Evolutionary conservation across 1,140 invertebrate species (phyloP), one percentile per base, ranked within the genome.

Genomic region (Philopotamus ludificatus): DNA sequence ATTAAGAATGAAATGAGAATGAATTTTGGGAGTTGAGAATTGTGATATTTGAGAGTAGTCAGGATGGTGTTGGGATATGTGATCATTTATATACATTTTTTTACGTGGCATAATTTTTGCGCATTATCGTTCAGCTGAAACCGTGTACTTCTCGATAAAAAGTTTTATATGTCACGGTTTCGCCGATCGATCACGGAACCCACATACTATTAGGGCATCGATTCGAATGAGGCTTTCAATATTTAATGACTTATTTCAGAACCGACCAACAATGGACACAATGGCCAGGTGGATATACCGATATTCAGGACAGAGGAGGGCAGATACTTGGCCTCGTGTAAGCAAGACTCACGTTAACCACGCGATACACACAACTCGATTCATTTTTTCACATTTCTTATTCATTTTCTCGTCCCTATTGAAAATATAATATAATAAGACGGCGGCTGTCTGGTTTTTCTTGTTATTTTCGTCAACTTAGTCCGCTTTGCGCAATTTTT

Each of bases 261-360:
- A 41, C 34, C 50, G 50, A 21, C 61, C 10, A 50, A 39, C 53
- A 81, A 82, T 71, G 79, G 75, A 54, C 75, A 79, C 68, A 84
- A 86, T 69, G 78, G 79, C 39, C 83, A 84, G 71, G 80, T 85
- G 71, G 86, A 89, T 71, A 87, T 88, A 81, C 84, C 86, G 20
- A 84, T 90, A 76, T 91, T 92, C 78, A 86, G 85, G 71, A 87
- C 89, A 26, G 90, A 92, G 73, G 89, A 93, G 75, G 89, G 89
- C 71, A 87, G 86, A 76, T 93, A 93, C 76, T 82, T 93, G 64
- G 89, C 89, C 28, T 84, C 87, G 71, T 88, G 89, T 91, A 84
- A 88, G 87, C 71, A 42, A 50, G 44, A 9, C 54, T 58, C 22
- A 54, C 65, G 49, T 66, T 34, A 12, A 4, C 28, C 28, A 4